Conservation (phyloP, 2,113 vertebrate genomes). For the Semnornis frantzii region DNA sequence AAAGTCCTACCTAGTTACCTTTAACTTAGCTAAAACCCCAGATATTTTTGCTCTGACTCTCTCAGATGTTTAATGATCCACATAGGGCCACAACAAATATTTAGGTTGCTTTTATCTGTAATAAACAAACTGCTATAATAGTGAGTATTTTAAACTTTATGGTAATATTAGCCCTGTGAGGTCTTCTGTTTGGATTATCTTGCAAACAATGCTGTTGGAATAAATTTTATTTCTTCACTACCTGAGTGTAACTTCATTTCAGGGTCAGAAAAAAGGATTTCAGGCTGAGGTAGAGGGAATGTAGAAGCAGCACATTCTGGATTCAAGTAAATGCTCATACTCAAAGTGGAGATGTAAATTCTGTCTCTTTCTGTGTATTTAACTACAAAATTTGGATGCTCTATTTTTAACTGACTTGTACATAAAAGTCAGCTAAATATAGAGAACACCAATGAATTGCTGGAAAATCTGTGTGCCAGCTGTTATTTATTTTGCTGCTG, state of each 20-base stretch:
- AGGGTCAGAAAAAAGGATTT: not conserved
- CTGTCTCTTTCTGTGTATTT: not conserved
- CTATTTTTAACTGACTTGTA: conserved; percentile 1
- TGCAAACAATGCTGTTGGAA: not conserved
- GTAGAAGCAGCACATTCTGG: not conserved
- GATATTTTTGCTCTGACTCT: not conserved
- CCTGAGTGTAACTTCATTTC: not conserved
- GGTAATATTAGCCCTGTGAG: not conserved
- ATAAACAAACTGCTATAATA: not conserved
- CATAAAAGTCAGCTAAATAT: not conserved
- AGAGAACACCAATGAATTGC: not conserved
- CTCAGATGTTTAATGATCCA: not conserved
- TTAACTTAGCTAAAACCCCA: not conserved
- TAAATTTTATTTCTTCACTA: not conserved
- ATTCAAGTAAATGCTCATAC: not conserved
- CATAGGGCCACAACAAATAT: not conserved
- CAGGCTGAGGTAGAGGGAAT: not conserved
- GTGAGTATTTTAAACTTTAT: not conserved
- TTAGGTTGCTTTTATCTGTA: no score
- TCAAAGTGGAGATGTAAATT: not conserved
- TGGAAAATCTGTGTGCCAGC: not conserved
- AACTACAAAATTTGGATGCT: not conserved
- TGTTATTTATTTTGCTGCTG: not conserved
- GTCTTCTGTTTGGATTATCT: not conserved
- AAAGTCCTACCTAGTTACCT: not conserved